Evolutionary conservation across 2,797 vertebrate species (phyloP), one percentile per base, ranked within the genome.

Genomic region (Pipistrellus nathusii): DNA sequence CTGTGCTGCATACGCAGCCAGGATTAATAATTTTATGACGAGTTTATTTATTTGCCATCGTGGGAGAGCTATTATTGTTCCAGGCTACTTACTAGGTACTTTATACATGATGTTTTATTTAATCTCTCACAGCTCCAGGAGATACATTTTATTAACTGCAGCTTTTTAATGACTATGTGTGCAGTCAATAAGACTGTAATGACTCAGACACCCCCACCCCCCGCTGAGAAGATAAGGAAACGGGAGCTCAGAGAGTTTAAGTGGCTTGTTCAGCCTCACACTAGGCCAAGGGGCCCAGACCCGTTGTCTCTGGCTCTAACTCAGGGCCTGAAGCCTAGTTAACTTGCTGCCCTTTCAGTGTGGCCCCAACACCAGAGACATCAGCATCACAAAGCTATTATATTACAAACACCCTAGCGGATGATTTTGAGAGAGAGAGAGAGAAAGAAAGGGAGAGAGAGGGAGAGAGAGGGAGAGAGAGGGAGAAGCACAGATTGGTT

Each of bases 91-190:
- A 82, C 51, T 77, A 81, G 83, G 73, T 92, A 73, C 46, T 90
- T 95, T 88, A 71, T 75, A 87, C 53, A 7, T 62, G 69, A 27
- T 77, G 85, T 94, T 88, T 96, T 94, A 91, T 95, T 94, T 95
- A 91, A 85, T 95, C 85, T 93, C 62, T 72, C 82, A 94, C 25
- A 73, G 9, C 35, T 53, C 92, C 76, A 88, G 30, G 69, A 88
- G 53, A 86, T 57, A 41, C 21, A 27, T 78, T 85, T 94, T 77
- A 91, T 84, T 88, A 88, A 86, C 46, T 91, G 12, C 32, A 82
- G 77, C 35, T 32, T 93, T 87, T 83, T 95, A 86, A 96, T 88
- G 77, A 78, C 32, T 80, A 64, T 86, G 83, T 48, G 57, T 64
- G 35, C n/a, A 71, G 71, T 66, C 91, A 88, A 23, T 59, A 77